These are phyloP conservation scores for Hippocampus kuda DNA, from an alignment of 2,797 vertebrate genomes.

Conservation along the genomic window DNA sequence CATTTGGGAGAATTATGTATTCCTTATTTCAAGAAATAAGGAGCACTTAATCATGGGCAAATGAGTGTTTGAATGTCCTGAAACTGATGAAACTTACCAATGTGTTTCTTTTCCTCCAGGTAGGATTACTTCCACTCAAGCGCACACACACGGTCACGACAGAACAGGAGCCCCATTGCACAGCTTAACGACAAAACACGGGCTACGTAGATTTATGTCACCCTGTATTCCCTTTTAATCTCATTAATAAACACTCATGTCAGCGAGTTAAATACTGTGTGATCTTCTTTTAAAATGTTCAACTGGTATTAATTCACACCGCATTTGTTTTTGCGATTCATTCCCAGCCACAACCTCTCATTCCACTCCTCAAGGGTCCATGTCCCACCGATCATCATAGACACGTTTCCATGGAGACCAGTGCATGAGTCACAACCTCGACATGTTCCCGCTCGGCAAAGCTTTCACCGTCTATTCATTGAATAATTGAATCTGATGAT, in stretches of 20 bases:
- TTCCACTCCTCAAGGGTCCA: neutral
- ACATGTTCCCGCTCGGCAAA: neutral
- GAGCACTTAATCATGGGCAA: neutral
- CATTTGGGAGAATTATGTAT: neutral
- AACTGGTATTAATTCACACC: neutral
- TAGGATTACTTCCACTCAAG: neutral
- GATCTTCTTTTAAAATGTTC: neutral
- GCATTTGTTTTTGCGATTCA: neutral
- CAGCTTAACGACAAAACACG: neutral
- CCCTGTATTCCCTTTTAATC: neutral
- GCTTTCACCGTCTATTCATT: neutral
- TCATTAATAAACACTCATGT: neutral
- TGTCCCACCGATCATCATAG: conserved; percentile 1
- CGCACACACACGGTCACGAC: neutral
- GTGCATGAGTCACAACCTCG: conserved; percentile 7
- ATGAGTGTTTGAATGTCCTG: neutral
- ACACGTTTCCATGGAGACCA: conserved; percentile 8
- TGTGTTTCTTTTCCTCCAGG: neutral
- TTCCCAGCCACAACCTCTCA: neutral
- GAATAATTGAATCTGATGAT: neutral
- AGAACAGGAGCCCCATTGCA: neutral
- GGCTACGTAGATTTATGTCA: neutral
- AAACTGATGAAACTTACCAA: neutral
- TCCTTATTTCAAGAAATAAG: neutral
- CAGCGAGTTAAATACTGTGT: neutral